Evolutionary conservation across 2,888 invertebrate species (phyloP), one percentile per base, ranked within the genome.

Genomic region (Sussaba pulchella): DNA sequence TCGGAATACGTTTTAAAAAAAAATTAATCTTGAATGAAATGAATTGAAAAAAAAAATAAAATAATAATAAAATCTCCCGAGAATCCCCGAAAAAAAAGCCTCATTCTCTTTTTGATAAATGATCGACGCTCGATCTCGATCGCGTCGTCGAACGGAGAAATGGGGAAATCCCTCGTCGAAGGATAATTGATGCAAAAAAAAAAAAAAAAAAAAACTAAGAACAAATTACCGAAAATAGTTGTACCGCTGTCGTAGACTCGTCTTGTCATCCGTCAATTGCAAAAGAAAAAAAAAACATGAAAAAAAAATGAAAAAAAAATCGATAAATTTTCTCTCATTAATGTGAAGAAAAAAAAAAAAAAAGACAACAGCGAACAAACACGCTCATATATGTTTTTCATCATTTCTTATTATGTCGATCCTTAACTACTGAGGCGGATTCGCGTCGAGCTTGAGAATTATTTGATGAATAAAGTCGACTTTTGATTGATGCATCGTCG

Each of bases 161-260:
- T 36, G 10, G 39, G 12, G 39, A 10, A n/a, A n/a, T n/a, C n/a
- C n/a, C 8, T 59, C 59, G 61, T 71, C 59, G 59, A 50, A 24
- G 6, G n/a, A n/a, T n/a, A n/a, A n/a, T n/a, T 6, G 31, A 31
- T 31, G 31, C 2, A 31, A 41, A 36, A 67, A 10, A 31, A 69
- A 31, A 10, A 36, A 19, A n/a, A 67, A 50, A 66, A 9, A 47
- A n/a, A 36, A 36, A 31, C 31, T 2, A 5, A 43, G 47, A 31
- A 57, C 12, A 45, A 26, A 43, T 57, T 41, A 52, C 8, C 45
- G 36, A 36, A 67, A 67, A 50, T 67, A 17, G 39, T 50, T 24
- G 36, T 47, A 64, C 41, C 73, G 54, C 66, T 57, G 77, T 71
- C 64, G 70, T 71, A 61, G 64, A 47, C 57, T 77, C 72, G 57